Percentiles rank a stretch among this genome's conserved stretches.
Evolutionary conservation across 2,797 vertebrate species (phyloP).

Genomic region (Parotocinclus haroldoi): DNA sequence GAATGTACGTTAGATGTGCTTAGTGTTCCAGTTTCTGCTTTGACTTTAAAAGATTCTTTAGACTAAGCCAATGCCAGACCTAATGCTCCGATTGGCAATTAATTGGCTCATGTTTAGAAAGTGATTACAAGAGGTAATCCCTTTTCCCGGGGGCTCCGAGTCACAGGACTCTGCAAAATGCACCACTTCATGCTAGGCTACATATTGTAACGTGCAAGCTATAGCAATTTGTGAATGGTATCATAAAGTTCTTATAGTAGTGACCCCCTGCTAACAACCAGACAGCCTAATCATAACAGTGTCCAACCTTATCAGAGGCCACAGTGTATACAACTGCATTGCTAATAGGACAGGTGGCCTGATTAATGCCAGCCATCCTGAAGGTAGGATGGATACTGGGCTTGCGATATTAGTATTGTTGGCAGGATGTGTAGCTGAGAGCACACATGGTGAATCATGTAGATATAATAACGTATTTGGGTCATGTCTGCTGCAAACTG

Average conservation of each 20-base stretch:
- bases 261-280: constrained; percentile 23
- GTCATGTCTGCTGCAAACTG: too few relatives aligned
- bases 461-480: too few relatives aligned
- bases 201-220: constrained; percentile 7
- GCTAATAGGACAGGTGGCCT: constrained; percentile 20
- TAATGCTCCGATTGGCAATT: not conserved
- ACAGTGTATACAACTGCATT: not conserved
- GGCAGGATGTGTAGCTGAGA: not conserved
- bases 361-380: constrained; percentile 22
- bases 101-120: constrained; percentile 11
- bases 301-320: not conserved
- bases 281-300: constrained; percentile 28
- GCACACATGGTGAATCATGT: too few relatives aligned
- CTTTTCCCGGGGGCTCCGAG: not conserved
- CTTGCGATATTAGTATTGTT: not conserved
- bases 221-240: not conserved
- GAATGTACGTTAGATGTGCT: not conserved
- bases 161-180: not conserved
- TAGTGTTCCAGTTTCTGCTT: not conserved
- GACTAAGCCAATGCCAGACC: not conserved
- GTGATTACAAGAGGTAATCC: constrained; percentile 16
- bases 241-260: constrained; percentile 12
- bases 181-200: not conserved
- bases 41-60: constrained; percentile 13
- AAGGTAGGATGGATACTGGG: too few relatives aligned